These are phyloP conservation scores for Drosophila emarginata DNA, from an alignment of 2,888 invertebrate genomes.

Conservation along the genomic window DNA sequence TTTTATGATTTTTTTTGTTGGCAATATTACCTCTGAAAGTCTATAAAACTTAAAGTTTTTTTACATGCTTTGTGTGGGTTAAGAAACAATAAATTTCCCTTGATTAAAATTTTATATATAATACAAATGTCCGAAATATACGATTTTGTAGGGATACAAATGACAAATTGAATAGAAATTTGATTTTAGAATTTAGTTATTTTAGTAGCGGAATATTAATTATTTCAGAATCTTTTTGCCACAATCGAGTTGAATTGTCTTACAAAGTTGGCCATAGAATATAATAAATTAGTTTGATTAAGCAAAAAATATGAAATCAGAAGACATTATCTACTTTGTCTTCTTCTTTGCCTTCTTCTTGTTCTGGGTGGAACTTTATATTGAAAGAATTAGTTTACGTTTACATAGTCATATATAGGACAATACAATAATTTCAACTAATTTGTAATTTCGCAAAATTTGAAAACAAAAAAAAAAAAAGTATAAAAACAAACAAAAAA, in stretches of 20 bases:
- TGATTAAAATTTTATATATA: too few relatives aligned
- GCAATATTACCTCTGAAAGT: too few relatives aligned
- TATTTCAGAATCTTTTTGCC: neutral
- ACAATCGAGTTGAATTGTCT: neutral
- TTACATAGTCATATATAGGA: slow-evolving; percentile 10
- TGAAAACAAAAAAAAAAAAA: neutral
- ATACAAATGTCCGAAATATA: neutral
- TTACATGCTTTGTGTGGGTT: too few relatives aligned
- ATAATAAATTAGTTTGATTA: neutral
- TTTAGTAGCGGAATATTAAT: neutral
- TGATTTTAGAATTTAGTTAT: neutral
- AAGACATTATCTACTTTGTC: neutral
- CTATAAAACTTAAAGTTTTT: too few relatives aligned
- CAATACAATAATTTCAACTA: slow-evolving; percentile 1
- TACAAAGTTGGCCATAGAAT: neutral
- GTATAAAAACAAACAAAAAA: neutral
- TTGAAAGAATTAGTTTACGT: slow-evolving; percentile 4
- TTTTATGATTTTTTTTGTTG: too few relatives aligned
- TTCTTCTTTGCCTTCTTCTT: neutral
- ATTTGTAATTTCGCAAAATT: slow-evolving; percentile 5
- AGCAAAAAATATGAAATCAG: neutral
- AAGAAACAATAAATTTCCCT: too few relatives aligned
- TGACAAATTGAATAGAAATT: neutral
- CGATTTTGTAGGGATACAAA: neutral
- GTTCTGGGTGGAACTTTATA: neutral